A percentile compares a stretch with the other conserved stretches of the same genome.
phyloP scores from a whole-genome alignment of 2,888 invertebrate genomes.

The Silvanus unidentatus region DNA sequence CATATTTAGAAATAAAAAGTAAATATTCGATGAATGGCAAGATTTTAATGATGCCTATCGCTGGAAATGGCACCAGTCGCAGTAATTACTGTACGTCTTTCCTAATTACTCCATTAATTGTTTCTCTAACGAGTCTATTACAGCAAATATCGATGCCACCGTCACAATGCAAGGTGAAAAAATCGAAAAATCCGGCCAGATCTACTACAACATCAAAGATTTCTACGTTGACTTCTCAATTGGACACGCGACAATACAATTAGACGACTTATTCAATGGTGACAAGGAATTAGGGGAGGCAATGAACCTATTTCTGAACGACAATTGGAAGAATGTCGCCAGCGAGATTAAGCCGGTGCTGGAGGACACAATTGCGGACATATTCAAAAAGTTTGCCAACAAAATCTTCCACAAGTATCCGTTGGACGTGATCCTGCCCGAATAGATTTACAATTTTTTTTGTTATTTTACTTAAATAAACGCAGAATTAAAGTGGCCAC shows the following conservation, averaged over 20 bases:
- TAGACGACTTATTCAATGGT: constrained; percentile 69
- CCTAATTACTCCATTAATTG: neutral
- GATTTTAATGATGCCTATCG: constrained; percentile 67
- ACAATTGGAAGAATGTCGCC: constrained; percentile 68
- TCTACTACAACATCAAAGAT: constrained; percentile 57
- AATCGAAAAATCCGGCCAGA: constrained; percentile 47
- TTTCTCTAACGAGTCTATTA: constrained; percentile 17
- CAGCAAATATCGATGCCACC: constrained; percentile 62
- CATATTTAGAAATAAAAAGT: constrained; percentile 58
- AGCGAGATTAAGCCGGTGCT: constrained; percentile 66
- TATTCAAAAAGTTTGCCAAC: constrained; percentile 55
- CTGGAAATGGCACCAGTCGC: constrained; percentile 59
- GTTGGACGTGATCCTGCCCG: constrained; percentile 51
- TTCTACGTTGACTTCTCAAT: constrained; percentile 63
- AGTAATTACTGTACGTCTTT: constrained; percentile 63
- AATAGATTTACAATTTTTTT: constrained; percentile 21
- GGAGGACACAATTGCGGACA: constrained; percentile 55
- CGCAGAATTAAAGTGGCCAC: neutral
- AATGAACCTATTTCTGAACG: constrained; percentile 71
- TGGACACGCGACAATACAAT: constrained; percentile 56
- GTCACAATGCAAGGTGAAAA: constrained; percentile 58
- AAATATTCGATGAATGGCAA: constrained; percentile 63
- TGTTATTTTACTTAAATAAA: neutral
- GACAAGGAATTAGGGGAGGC: constrained; percentile 62
- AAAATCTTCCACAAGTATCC: constrained; percentile 57